phyloP scores from a whole-genome alignment of 2,888 invertebrate genomes.

The Polydrusus cervinus region DNA sequence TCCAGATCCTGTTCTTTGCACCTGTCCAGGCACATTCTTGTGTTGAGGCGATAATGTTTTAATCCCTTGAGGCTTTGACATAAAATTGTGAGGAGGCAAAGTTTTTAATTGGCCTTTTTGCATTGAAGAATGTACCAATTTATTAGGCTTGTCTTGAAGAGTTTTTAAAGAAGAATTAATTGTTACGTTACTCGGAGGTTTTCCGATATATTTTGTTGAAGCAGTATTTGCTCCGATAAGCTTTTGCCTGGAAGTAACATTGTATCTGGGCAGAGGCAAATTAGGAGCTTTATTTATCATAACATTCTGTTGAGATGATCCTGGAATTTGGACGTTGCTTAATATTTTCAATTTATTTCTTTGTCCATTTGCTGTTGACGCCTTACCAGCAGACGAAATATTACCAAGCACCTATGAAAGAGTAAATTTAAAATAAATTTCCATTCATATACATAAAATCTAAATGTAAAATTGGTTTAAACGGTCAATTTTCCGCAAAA shows the following conservation, averaged over 20 bases:
- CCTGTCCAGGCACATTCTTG: conserved; percentile 62
- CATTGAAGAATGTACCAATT: conserved; percentile 63
- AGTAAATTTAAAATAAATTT: not conserved
- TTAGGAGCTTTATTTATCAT: conserved; percentile 64
- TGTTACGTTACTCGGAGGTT: conserved; percentile 58
- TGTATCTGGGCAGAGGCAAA: conserved; percentile 59
- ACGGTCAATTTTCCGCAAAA: not conserved
- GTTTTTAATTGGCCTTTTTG: conserved; percentile 68
- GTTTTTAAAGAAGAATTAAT: conserved; percentile 57
- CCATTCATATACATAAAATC: not conserved
- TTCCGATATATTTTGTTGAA: conserved; percentile 66
- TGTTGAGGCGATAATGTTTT: conserved; percentile 67
- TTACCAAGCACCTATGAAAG: conserved; percentile 59
- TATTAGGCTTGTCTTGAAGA: conserved; percentile 60
- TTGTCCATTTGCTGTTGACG: conserved; percentile 66
- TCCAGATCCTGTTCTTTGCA: conserved; percentile 66
- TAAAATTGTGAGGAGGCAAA: conserved; percentile 64
- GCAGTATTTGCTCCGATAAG: conserved; percentile 65
- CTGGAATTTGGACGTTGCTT: conserved; percentile 65
- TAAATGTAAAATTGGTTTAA: too few species aligned
- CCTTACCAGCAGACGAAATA: conserved; percentile 54
- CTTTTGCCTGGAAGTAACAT: conserved; percentile 65
- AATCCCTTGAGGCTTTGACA: conserved; percentile 62
- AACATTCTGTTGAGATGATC: conserved; percentile 63
- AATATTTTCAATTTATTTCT: conserved; percentile 70